Percentiles rank a stretch among this genome's conserved stretches.
Evolutionary conservation across 2,113 vertebrate genomes (phyloP).

Genomic region (Xiphias gladius): DNA sequence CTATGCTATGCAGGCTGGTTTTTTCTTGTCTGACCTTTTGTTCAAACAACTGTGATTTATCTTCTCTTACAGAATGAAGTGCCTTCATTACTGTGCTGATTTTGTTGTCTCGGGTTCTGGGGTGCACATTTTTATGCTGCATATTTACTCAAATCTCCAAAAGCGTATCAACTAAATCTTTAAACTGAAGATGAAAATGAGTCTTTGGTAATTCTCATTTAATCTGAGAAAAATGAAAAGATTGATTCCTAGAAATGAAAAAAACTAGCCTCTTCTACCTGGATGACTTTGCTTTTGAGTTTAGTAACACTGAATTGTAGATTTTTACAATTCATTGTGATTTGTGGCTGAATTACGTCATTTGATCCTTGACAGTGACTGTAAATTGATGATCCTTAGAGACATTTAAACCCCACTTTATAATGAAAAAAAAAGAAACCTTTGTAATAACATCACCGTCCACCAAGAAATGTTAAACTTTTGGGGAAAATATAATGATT

Average conservation of each 20-base stretch:
- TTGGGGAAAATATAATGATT: constrained; percentile 64
- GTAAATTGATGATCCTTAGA: constrained; percentile 65
- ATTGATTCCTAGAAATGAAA: constrained; percentile 66
- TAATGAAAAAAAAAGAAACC: constrained; percentile 49
- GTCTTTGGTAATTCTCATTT: constrained; percentile 84
- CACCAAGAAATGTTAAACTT: constrained; percentile 64
- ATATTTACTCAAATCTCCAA: constrained; percentile 90
- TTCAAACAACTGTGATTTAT: constrained; percentile 91
- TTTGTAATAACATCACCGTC: constrained; percentile 69
- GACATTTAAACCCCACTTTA: constrained; percentile 46
- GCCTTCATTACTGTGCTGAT: constrained; percentile 92
- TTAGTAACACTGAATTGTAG: constrained; percentile 62
- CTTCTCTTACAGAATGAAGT: constrained; percentile 94
- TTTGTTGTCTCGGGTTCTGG: constrained; percentile 89
- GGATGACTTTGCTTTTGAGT: constrained; percentile 52
- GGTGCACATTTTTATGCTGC: constrained; percentile 90
- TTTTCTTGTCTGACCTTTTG: constrained; percentile 78
- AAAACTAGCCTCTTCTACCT: constrained; percentile 46
- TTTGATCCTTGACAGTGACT: constrained; percentile 63
- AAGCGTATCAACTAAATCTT: constrained; percentile 79
- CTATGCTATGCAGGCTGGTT: constrained; percentile 85
- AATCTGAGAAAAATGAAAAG: constrained; percentile 60
- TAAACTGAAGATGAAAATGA: constrained; percentile 79
- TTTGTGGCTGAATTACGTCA: constrained; percentile 50
- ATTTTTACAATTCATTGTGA: constrained; percentile 68